Evolutionary conservation across 2,888 invertebrate genomes (phyloP), one percentile per base, ranked within the genome.

Genomic region (Ochropleura leucogaster): DNA sequence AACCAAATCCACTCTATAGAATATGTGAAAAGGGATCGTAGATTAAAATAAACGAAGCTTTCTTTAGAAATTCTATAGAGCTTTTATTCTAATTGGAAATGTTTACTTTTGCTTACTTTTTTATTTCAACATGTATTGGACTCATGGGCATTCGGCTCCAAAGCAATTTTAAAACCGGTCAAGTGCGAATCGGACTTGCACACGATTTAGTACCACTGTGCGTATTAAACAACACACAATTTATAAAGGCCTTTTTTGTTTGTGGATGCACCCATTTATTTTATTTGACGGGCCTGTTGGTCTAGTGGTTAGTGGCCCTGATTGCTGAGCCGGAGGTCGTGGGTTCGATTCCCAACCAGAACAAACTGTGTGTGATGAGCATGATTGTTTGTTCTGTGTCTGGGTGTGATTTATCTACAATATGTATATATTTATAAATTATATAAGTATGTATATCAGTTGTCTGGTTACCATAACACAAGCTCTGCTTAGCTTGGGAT

Each of bases 1-100:
- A n/a, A 51, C 20, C 42, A 46, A 57, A n/a, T n/a, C 57, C 44
- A 51, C 14, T 16, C 5, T n/a, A 51, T 46, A 57, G 6, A 51
- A 14, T 20, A 18, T 49, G 49, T 63, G 20, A 63, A 63, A 63
- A 3, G 44, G 14, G 18, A 55, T 51, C 49, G 44, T 68, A 76
- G n/a, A 63, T 44, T 44, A 53, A 65, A 62, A 30, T 46, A 63
- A 55, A 55, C 10, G 46, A 69, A 49, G 12, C 40, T 78, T 76
- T 46, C 44, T 44, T 55, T 57, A 51, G 10, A 78, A 63, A 63
- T 57, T 18, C 49, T 30, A n/a, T 40, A 40, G 18, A 51, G 44
- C 44, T 57, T 55, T 57, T 5, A 47, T 57, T 40, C 53, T 60
- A 5, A 20, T 20, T 44, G n/a, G 20, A 74, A 20, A 44, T 51